A percentile compares a stretch with the other conserved stretches of the same genome.
Evolutionary conservation across 2,888 invertebrate genomes (phyloP).

Genomic region (Dryobota labecula): DNA sequence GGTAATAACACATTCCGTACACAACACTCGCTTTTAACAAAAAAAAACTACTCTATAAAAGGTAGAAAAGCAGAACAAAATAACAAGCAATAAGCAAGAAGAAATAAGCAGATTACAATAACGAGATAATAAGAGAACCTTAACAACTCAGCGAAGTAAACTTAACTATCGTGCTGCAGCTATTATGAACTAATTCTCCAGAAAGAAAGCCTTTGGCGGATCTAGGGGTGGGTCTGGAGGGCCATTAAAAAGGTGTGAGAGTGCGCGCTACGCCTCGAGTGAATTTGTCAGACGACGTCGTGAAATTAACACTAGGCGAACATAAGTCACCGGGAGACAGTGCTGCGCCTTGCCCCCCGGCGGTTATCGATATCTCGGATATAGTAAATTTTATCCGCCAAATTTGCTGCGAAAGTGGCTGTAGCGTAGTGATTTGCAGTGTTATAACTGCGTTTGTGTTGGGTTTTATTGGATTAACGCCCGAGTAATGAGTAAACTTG

Average conservation of each 20-base stretch:
- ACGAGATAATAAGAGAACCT: conserved; percentile 60
- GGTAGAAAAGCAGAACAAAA: conserved; percentile 10
- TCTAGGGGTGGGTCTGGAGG: conserved; percentile 64
- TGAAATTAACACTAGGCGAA: conserved; percentile 86
- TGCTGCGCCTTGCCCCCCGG: conserved; percentile 68
- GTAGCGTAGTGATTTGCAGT: conserved; percentile 46
- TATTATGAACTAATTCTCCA: conserved; percentile 70
- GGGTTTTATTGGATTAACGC: conserved; percentile 28
- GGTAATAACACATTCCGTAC: background rate
- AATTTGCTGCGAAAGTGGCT: conserved; percentile 49
- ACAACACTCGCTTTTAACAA: background rate
- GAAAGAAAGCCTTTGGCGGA: conserved; percentile 71
- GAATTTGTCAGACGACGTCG: conserved; percentile 83
- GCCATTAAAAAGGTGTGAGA: conserved; percentile 77
- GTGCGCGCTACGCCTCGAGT: conserved; percentile 74
- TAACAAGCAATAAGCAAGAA: conserved; percentile 38
- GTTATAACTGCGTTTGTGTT: conserved; percentile 50
- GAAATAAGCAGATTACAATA: conserved; percentile 59
- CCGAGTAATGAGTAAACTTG: conserved; percentile 51
- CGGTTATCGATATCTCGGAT: conserved; percentile 75
- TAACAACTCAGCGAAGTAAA: conserved; percentile 56
- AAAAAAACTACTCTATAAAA: background rate
- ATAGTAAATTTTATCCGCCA: conserved; percentile 55
- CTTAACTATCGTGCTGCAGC: conserved; percentile 58
- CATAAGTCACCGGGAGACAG: conserved; percentile 81